Evolutionary conservation across 2,888 invertebrate genomes (phyloP).

Genomic region (Leucophenga montana): DNA sequence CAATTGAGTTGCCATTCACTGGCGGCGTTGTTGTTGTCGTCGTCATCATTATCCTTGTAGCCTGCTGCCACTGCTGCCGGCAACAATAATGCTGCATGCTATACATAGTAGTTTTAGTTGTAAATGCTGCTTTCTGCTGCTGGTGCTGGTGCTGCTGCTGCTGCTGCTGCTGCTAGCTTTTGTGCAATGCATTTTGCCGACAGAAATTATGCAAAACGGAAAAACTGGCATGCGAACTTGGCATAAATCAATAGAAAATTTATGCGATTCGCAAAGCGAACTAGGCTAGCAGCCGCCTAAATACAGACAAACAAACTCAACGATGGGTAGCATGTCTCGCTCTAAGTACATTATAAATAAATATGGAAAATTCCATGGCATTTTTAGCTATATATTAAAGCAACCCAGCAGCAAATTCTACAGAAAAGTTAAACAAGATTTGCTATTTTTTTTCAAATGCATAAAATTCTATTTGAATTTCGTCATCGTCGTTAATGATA

Average conservation of each 20-base stretch:
- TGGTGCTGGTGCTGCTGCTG: slow-evolving; percentile 7
- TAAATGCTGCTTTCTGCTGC: no score
- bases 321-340: no score
- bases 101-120: slow-evolving; percentile 31
- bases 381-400: no score
- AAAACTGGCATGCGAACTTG: slow-evolving; percentile 67
- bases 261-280: slow-evolving; percentile 61
- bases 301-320: background rate
- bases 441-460: no score
- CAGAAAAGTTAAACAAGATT: no score
- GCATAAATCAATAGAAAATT: slow-evolving; percentile 67
- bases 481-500: no score
- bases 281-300: slow-evolving; percentile 34
- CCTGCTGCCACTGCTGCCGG: slow-evolving; percentile 38
- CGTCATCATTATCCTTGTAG: background rate
- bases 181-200: slow-evolving; percentile 57
- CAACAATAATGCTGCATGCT: background rate
- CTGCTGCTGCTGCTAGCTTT: slow-evolving; percentile 37
- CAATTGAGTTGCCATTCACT: slow-evolving; percentile 21
- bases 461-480: no score
- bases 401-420: no score
- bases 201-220: slow-evolving; percentile 66
- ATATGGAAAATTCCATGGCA: no score
- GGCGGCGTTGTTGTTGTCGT: slow-evolving; percentile 36
- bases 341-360: no score